Evolutionary conservation across 2,113 vertebrate genomes (phyloP).

Genomic region (Podilymbus podiceps): DNA sequence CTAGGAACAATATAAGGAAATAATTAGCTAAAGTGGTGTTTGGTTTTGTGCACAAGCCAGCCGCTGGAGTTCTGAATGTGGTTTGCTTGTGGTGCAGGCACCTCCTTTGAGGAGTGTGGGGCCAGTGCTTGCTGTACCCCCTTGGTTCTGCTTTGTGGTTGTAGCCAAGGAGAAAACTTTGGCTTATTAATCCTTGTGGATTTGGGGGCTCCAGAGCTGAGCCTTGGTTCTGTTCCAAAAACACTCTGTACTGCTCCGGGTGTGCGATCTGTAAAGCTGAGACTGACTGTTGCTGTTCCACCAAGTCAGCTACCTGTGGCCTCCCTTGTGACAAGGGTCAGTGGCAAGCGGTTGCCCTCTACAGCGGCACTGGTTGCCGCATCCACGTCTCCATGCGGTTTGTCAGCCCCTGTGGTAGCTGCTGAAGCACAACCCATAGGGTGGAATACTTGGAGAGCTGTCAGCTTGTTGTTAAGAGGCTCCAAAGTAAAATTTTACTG

Average conservation of each 20-base stretch:
- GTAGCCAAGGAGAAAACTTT: neutral
- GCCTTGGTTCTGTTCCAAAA: neutral
- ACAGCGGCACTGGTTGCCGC: neutral
- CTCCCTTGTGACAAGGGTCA: neutral
- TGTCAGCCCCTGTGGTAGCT: neutral
- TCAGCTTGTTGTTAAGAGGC: neutral
- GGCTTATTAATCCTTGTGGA: neutral
- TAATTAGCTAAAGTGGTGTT: neutral
- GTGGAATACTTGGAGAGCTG: neutral
- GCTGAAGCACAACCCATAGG: neutral
- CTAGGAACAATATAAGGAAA: neutral
- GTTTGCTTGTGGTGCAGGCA: neutral
- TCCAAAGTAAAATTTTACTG: neutral
- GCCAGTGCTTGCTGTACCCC: neutral
- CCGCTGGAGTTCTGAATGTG: neutral
- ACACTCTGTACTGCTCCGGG: accelerated
- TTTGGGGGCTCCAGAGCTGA: neutral
- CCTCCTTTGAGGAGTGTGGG: neutral
- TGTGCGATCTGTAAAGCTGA: neutral
- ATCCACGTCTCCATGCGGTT: accelerated
- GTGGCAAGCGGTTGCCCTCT: neutral
- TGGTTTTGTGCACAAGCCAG: neutral
- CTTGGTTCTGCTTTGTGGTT: neutral
- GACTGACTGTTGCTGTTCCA: neutral
- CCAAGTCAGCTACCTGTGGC: neutral